Percentiles rank a stretch among this genome's conserved stretches.
These are phyloP conservation scores for Hemithea aestivaria DNA, from an alignment of 2,888 invertebrate species.

Conservation along the genomic window DNA sequence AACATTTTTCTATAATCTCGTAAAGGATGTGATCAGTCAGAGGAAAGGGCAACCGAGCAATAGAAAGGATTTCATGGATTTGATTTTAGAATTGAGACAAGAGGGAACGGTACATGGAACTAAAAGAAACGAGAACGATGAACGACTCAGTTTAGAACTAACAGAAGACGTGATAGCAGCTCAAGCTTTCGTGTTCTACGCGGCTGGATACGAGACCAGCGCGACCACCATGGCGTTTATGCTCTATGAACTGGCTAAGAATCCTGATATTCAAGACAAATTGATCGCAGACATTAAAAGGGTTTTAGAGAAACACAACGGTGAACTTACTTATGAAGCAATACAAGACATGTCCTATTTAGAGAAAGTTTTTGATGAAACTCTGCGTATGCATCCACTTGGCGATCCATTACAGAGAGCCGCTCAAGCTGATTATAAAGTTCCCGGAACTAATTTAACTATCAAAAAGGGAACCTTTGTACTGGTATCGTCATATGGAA, in stretches of 20 bases:
- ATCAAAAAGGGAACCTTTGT: constrained; percentile 48
- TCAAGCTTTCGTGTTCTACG: constrained; percentile 61
- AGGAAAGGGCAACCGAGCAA: constrained; percentile 36
- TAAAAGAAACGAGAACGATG: constrained; percentile 22
- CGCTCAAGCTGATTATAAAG: constrained; percentile 42
- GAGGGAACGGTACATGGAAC: constrained; percentile 28
- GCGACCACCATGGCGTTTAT: constrained; percentile 54
- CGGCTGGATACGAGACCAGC: constrained; percentile 66
- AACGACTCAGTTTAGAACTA: constrained; percentile 30
- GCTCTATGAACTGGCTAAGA: constrained; percentile 49
- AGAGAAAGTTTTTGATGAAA: constrained; percentile 51
- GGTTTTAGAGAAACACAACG: constrained; percentile 37
- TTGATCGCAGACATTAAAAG: constrained; percentile 43
- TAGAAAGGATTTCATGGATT: constrained; percentile 31
- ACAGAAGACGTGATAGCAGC: constrained; percentile 49
- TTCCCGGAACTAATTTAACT: constrained; percentile 48
- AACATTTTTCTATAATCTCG: constrained; percentile 37
- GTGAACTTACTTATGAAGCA: constrained; percentile 50
- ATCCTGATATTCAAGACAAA: constrained; percentile 55
- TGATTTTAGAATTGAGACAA: constrained; percentile 37
- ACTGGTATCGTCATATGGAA: constrained; percentile 44
- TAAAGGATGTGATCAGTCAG: constrained; percentile 31
- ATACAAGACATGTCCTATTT: constrained; percentile 54
- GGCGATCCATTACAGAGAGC: constrained; percentile 51
- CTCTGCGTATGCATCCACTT: constrained; percentile 63